Evolutionary conservation across 2,797 vertebrate genomes (phyloP).

Genomic region (Molossus alvarezi): DNA sequence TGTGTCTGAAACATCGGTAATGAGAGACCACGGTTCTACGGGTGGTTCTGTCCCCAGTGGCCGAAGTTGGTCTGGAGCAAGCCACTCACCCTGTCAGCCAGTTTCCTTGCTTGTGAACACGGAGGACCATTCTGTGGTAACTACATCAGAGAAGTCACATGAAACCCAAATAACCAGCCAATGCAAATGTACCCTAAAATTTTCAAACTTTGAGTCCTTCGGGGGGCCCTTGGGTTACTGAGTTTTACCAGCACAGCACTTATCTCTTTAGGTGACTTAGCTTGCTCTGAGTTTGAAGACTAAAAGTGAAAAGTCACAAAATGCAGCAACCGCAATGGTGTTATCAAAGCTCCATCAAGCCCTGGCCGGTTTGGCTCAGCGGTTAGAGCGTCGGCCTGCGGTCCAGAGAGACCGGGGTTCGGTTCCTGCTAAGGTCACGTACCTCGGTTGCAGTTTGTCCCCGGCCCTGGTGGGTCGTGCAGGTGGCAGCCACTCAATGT

Average conservation of each 20-base stretch:
- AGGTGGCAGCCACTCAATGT: no score
- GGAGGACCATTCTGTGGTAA: slow-evolving; percentile 3
- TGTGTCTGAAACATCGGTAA: background rate
- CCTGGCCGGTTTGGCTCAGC: slow-evolving; percentile 60
- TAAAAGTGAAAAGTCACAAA: slow-evolving; percentile 79
- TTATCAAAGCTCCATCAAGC: slow-evolving; percentile 83
- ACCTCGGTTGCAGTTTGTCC: no score
- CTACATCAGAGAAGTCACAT: background rate
- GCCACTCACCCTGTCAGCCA: background rate
- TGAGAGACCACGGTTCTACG: background rate
- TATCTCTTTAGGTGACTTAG: slow-evolving; percentile 34
- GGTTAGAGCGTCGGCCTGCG: no score
- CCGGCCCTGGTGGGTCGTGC: no score
- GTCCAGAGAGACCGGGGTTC: no score
- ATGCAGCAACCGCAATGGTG: slow-evolving; percentile 73
- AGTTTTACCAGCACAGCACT: background rate
- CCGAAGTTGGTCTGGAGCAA: background rate
- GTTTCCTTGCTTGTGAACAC: background rate
- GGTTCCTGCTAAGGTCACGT: no score
- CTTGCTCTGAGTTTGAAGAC: slow-evolving; percentile 8
- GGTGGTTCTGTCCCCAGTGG: background rate
- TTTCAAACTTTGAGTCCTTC: slow-evolving; percentile 51
- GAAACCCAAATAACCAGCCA: slow-evolving; percentile 8
- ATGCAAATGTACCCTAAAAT: background rate
- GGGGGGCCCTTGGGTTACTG: background rate